These are phyloP conservation scores for Abrostola tripartita DNA, from an alignment of 2,888 invertebrate species.

Conservation along the genomic window DNA sequence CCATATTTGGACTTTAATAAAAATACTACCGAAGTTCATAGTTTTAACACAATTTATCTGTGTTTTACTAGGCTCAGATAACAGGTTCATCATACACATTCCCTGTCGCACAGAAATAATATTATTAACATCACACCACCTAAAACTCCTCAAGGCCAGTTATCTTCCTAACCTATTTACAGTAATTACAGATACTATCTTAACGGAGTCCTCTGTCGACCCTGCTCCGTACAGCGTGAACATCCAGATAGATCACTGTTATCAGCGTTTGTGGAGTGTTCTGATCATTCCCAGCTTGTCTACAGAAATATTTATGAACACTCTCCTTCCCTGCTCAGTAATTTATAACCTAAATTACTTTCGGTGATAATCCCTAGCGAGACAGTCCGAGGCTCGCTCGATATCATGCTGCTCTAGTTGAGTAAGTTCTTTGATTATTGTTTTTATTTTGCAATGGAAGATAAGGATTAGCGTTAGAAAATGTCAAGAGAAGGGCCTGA, in stretches of 20 bases:
- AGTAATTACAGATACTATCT: conserved; percentile 4
- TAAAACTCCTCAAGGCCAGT: not conserved
- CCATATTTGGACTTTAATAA: too few relatives aligned
- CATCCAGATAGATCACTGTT: conserved; percentile 12
- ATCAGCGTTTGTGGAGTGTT: conserved; percentile 14
- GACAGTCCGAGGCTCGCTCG: conserved; percentile 11
- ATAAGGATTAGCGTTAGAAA: not conserved
- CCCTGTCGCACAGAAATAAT: too few relatives aligned
- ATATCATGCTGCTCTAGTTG: conserved; percentile 12
- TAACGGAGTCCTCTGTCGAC: not conserved
- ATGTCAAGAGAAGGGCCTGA: not conserved
- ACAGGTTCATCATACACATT: too few relatives aligned
- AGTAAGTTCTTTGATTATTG: not conserved
- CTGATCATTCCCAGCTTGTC: conserved; percentile 9
- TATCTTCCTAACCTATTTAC: not conserved
- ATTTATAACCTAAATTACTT: conserved; percentile 42
- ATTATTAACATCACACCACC: not conserved
- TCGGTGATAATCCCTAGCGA: conserved; percentile 20
- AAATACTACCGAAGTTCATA: too few relatives aligned
- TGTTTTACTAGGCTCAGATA: too few relatives aligned
- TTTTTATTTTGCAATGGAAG: conserved; percentile 15
- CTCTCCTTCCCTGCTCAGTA: conserved; percentile 7
- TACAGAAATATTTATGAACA: conserved; percentile 27
- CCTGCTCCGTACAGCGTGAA: not conserved
- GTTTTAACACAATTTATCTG: too few relatives aligned